Evolutionary conservation across 1,140 invertebrate species (phyloP).

Genomic region (Trichomalopsis sarcophagae): DNA sequence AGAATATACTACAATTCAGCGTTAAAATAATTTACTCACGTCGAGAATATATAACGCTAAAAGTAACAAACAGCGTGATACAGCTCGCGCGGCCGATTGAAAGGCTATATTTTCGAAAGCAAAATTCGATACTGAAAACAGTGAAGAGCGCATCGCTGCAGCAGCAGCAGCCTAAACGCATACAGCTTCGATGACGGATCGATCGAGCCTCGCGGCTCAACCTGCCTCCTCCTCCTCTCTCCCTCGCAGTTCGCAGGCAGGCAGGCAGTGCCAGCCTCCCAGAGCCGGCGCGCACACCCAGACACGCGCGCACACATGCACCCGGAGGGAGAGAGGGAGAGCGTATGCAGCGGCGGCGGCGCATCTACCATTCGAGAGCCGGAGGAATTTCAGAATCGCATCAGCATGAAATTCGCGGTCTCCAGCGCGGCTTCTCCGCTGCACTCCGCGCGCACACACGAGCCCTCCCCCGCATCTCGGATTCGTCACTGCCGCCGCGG

Average conservation of each 20-base stretch:
- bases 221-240: not conserved
- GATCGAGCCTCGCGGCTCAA: constrained; percentile 13
- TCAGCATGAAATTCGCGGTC: constrained; percentile 30
- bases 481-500: not conserved
- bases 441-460: not conserved
- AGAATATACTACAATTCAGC: no score
- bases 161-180: not conserved
- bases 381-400: constrained; percentile 35
- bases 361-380: not conserved
- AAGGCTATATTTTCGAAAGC: not conserved
- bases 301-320: not conserved
- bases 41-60: no score
- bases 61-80: not conserved
- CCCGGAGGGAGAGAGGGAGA: no score
- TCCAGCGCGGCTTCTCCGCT: not conserved
- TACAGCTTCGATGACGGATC: constrained; percentile 17
- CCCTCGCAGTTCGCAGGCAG: not conserved
- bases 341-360: no score
- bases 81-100: not conserved
- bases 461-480: not conserved
- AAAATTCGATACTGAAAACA: not conserved
- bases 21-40: not conserved
- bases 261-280: not conserved
- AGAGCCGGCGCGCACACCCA: not conserved
- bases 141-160: not conserved